Conservation (phyloP, 1,140 invertebrate genomes). For the Listronotus bonariensis region DNA sequence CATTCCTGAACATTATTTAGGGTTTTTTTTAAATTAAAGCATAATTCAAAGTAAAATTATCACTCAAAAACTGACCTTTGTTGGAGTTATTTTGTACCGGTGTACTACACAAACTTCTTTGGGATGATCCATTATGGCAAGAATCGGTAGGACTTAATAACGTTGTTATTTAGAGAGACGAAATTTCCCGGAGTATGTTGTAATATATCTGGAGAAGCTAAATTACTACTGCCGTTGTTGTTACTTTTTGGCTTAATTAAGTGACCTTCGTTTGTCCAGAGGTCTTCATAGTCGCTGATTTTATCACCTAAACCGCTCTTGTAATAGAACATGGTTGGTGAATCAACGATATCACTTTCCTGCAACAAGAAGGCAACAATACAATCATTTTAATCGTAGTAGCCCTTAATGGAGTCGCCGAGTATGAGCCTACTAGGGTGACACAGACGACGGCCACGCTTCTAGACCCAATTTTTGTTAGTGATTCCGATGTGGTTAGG, state of each 20-base stretch:
- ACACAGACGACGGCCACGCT: no score
- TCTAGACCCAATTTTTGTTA: no score
- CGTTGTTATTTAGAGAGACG: constrained; percentile 60
- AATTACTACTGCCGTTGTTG: constrained; percentile 31
- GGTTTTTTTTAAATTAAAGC: no score
- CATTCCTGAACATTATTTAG: no score
- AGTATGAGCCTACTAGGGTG: no score
- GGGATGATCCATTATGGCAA: constrained; percentile 42
- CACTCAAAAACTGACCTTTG: constrained; percentile 28
- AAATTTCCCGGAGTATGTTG: constrained; percentile 53
- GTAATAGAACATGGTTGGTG: constrained; percentile 75
- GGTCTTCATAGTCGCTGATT: constrained; percentile 93
- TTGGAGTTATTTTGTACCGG: constrained; percentile 41
- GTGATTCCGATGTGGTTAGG: no score
- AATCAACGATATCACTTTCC: constrained; percentile 84
- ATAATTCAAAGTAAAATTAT: no score
- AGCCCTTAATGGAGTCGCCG: no score
- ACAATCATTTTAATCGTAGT: no score
- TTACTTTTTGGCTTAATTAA: constrained; percentile 47
- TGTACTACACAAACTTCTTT: constrained; percentile 46
- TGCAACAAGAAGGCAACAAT: no score
- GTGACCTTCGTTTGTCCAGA: constrained; percentile 78
- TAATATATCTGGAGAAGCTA: constrained; percentile 51
- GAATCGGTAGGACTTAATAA: constrained; percentile 60
- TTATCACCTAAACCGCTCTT: constrained; percentile 87